These are phyloP conservation scores for Gadus chalcogrammus DNA, from an alignment of 2,113 vertebrate genomes.

Conservation along the genomic window DNA sequence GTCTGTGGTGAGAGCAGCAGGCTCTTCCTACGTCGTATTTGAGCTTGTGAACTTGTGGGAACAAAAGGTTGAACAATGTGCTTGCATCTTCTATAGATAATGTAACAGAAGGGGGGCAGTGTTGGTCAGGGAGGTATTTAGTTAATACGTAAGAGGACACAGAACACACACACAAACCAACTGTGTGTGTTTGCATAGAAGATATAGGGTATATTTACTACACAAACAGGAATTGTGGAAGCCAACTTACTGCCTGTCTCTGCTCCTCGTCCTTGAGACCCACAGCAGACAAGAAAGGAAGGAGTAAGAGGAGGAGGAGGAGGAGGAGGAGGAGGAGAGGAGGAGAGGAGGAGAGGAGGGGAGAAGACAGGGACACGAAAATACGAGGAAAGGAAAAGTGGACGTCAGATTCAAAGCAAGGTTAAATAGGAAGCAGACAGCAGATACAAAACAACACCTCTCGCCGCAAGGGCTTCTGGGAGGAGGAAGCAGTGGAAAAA, in stretches of 20 bases:
- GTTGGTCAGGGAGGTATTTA: no score
- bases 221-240: neutral
- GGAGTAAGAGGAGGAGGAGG: constrained; percentile 27
- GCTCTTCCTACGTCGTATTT: no score
- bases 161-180: no score
- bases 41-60: no score
- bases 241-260: constrained; percentile 94
- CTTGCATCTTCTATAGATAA: no score
- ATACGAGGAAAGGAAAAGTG: constrained; percentile 14
- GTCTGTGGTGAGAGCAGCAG: no score
- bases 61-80: no score
- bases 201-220: neutral
- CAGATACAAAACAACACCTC: neutral
- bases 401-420: neutral
- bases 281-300: constrained; percentile 43
- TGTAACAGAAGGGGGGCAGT: no score
- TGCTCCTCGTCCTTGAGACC: constrained; percentile 91
- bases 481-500: constrained; percentile 9
- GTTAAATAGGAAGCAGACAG: neutral
- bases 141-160: no score
- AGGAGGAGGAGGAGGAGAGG: constrained; percentile 27
- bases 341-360: constrained; percentile 7
- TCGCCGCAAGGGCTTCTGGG: neutral
- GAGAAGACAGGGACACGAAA: constrained; percentile 13
- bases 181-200: no score